Percentiles rank a stretch among this genome's conserved stretches.
Conservation (phyloP, 92 coral and sea anemone genomes). For the Zoanthus sociatus region DNA sequence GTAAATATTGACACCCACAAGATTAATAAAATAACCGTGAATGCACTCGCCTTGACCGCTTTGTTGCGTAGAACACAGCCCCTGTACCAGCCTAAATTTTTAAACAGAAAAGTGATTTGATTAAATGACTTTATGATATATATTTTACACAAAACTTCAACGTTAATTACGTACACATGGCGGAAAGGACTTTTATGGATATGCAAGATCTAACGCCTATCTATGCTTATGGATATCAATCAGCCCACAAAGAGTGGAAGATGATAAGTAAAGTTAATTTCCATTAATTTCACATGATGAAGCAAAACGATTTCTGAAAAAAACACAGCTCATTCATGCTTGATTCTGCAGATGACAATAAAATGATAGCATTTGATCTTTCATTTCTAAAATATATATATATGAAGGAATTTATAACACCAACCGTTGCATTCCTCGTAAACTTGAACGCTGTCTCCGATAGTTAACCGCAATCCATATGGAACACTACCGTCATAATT, state of each 20-base stretch:
- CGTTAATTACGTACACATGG: background rate
- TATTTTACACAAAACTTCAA: background rate
- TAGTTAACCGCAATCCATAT: conserved; percentile 79
- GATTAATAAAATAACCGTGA: background rate
- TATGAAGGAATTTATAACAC: background rate
- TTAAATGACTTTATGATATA: background rate
- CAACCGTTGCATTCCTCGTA: conserved; percentile 91
- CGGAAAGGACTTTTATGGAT: background rate
- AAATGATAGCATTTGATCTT: background rate
- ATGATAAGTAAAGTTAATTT: background rate
- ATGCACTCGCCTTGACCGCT: conserved; percentile 74
- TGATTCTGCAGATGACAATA: background rate
- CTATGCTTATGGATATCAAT: background rate
- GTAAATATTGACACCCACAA: background rate
- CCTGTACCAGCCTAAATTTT: conserved; percentile 88
- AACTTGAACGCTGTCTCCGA: conserved; percentile 96
- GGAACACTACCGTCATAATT: conserved; percentile 84
- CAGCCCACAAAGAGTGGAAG: background rate
- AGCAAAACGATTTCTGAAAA: background rate
- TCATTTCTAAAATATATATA: no score
- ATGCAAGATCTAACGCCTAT: background rate
- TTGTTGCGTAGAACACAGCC: conserved; percentile 89
- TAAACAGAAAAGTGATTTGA: conserved; percentile 17
- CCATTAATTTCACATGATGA: background rate
- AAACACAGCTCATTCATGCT: background rate